phyloP scores from a whole-genome alignment of 2,113 vertebrate species.

The Peucedramus taeniatus region DNA sequence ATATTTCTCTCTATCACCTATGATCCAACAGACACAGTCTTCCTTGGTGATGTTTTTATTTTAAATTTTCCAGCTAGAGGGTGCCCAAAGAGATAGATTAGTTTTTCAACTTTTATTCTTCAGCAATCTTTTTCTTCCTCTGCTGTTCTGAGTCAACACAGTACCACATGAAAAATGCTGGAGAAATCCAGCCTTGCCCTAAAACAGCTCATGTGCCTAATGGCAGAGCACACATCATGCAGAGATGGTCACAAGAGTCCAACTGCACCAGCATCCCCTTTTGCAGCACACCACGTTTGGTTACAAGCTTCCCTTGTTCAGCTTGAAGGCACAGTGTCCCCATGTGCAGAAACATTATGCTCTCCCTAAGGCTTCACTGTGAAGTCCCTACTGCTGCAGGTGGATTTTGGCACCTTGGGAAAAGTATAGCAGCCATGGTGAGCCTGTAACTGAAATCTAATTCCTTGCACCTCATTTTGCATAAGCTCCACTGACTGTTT shows the following conservation, averaged over 20 bases:
- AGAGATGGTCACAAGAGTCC: not conserved
- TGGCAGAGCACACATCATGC: not conserved
- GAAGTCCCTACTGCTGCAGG: not conserved
- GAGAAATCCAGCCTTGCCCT: not conserved
- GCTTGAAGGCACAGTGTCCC: not conserved
- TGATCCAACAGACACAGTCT: not conserved
- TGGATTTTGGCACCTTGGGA: not conserved
- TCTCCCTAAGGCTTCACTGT: not conserved
- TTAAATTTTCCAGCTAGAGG: not conserved
- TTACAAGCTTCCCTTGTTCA: not conserved
- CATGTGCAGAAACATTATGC: fast-evolving
- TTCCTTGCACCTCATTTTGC: not conserved
- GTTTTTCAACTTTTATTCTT: not conserved
- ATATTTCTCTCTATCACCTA: not conserved
- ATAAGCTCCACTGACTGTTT: not conserved
- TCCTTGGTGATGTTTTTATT: not conserved
- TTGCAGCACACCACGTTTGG: not conserved
- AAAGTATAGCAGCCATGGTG: not conserved
- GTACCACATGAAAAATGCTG: not conserved
- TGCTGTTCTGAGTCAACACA: not conserved
- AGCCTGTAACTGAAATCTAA: not conserved
- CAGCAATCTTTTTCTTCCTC: not conserved
- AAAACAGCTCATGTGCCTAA: not conserved
- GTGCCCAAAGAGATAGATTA: not conserved
- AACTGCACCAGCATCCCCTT: not conserved